Conservation (phyloP, 2,113 vertebrate genomes). For the Clarias magur region DNA sequence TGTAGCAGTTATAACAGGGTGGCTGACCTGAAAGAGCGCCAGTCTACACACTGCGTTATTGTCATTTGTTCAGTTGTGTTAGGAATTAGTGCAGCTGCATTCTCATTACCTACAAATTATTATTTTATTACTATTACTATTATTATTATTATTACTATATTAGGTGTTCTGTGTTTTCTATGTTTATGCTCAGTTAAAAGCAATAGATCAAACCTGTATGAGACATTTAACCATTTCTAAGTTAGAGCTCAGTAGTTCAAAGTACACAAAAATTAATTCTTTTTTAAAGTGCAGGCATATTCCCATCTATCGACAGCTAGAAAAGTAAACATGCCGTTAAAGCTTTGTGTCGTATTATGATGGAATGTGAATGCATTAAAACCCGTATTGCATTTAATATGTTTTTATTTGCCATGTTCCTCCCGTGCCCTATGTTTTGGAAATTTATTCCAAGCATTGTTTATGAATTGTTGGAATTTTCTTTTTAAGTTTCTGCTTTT, state of each 20-base stretch:
- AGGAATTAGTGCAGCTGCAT: constrained; percentile 52
- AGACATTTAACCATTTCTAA: neutral
- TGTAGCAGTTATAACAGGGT: constrained; percentile 76
- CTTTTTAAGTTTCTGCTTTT: neutral
- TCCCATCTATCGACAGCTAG: neutral
- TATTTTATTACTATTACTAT: constrained; percentile 24
- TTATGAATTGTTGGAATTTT: neutral
- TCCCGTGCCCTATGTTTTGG: neutral
- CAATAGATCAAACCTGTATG: constrained; percentile 39
- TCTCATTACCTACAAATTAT: constrained; percentile 16
- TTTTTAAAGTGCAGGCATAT: neutral
- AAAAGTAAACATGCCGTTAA: neutral
- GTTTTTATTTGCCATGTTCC: neutral
- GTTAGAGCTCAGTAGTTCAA: neutral
- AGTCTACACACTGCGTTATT: constrained; percentile 45
- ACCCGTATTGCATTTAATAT: neutral
- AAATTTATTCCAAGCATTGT: neutral
- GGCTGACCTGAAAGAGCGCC: constrained; percentile 58
- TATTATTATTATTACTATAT: constrained; percentile 24
- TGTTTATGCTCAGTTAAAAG: constrained; percentile 33
- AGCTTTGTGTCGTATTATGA: neutral
- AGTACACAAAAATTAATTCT: neutral
- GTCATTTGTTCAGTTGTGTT: constrained; percentile 61
- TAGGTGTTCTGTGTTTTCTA: constrained; percentile 13
- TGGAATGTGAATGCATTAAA: neutral